Evolutionary conservation across 2,797 vertebrate species (phyloP), one percentile per base, ranked within the genome.

Genomic region (Cryptoprocta ferox): DNA sequence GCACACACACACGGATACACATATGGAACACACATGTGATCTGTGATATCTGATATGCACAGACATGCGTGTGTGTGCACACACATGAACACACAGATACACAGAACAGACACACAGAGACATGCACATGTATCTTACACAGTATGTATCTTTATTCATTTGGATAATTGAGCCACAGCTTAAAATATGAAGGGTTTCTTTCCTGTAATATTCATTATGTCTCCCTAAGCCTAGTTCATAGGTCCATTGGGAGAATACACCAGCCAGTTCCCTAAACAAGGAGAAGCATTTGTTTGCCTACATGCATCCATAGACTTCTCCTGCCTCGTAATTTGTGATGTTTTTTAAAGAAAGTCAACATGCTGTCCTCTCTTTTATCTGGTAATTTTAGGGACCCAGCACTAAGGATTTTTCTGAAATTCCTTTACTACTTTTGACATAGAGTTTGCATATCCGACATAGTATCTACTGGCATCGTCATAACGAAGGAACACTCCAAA

Each of bases 291-390:
- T 94, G n/a, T 68, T 76, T 93, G 70, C 59, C n/a, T 75, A 6
- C 4, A 18, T 28, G 4, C 12, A 21, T 30, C 14, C 32, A 8
- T 13, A 50, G 86, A 6, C 18, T 94, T 85, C 71, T 85, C 6
- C 48, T 91, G 11, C 63, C 59, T 61, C 0, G 2, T 19, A 53
- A 93, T 30, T 37, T 59, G 28, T 89, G 79, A 71, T 42, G 2
- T 87, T 59, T 14, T 93, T 88, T 91, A 42, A 88, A 85, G 15
- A 94, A 82, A 66, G 13, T 11, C 21, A 73, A 26, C 30, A n/a
- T 3, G 37, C 10, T 48, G 15, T 18, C 24, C 30, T 56, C 48
- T 96, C 19, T 86, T 56, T 93, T 45, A 91, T 24, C 26, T 84
- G n/a, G 86, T 59, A 42, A 95, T 75, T 86, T 89, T 39, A 82